These are phyloP conservation scores for Actinia tenebrosa DNA, from an alignment of 64 coral and sea anemone species.

Conservation along the genomic window DNA sequence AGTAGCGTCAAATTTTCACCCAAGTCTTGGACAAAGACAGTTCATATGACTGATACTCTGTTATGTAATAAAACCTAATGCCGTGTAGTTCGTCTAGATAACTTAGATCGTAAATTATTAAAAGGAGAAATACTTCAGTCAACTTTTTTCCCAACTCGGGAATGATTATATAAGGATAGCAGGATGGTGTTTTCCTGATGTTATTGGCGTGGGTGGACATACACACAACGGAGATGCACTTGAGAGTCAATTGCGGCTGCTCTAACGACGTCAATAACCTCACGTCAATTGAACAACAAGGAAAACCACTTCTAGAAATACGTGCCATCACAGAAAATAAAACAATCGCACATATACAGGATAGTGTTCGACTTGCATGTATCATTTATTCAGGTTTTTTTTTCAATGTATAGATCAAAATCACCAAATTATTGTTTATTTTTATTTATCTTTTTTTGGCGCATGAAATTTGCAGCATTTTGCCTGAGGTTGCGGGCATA, in stretches of 20 bases:
- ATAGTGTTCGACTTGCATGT: background rate
- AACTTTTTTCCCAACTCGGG: background rate
- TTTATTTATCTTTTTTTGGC: background rate
- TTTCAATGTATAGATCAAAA: background rate
- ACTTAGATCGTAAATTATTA: too few relatives aligned
- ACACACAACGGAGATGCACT: background rate
- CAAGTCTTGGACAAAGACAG: background rate
- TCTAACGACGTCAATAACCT: conserved; percentile 5
- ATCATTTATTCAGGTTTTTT: background rate
- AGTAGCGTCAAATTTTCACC: background rate
- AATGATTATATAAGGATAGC: background rate
- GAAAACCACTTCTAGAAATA: background rate
- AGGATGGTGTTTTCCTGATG: background rate
- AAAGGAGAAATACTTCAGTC: background rate
- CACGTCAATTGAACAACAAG: background rate
- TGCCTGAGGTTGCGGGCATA: too few relatives aligned
- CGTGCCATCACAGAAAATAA: background rate
- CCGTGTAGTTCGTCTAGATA: too few relatives aligned
- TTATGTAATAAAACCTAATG: background rate
- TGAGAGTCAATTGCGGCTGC: background rate
- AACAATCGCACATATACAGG: background rate
- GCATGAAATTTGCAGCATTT: background rate
- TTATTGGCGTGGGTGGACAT: conserved; percentile 1
- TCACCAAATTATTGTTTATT: background rate
- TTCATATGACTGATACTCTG: background rate